These are phyloP conservation scores for Macrotus californicus DNA, from an alignment of 2,113 vertebrate species.

Conservation along the genomic window DNA sequence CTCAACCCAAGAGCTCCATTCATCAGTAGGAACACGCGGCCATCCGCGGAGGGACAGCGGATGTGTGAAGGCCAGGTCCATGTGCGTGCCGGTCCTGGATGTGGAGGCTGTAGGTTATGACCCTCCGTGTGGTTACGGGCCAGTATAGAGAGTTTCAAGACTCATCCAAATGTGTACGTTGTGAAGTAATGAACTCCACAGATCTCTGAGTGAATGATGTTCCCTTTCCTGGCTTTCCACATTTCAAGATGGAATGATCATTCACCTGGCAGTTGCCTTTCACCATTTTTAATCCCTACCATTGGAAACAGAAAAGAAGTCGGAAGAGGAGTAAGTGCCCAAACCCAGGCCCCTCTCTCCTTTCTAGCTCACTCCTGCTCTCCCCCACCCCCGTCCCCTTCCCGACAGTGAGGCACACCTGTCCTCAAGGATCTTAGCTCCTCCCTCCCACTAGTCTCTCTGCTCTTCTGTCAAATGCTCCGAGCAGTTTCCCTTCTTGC, in stretches of 20 bases:
- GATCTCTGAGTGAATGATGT: not conserved
- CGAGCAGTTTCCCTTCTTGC: not conserved
- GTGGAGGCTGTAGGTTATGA: not conserved
- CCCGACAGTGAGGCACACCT: not conserved
- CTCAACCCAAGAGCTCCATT: not conserved
- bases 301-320: not conserved
- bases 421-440: not conserved
- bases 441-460: not conserved
- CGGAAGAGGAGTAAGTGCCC: not conserved
- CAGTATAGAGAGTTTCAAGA: not conserved
- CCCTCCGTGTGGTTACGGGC: not conserved
- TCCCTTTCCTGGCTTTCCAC: not conserved
- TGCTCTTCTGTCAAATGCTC: not conserved
- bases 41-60: no score
- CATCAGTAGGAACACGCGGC: not conserved
- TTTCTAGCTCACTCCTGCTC: not conserved
- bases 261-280: not conserved
- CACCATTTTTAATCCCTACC: not conserved
- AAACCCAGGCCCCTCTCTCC: not conserved
- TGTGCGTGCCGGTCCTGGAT: fast-evolving
- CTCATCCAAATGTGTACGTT: not conserved
- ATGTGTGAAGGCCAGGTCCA: not conserved
- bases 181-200: not conserved
- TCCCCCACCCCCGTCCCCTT: not conserved
- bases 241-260: not conserved